Conservation (phyloP, 2,797 vertebrate species). For the Diglossa cyanea region DNA sequence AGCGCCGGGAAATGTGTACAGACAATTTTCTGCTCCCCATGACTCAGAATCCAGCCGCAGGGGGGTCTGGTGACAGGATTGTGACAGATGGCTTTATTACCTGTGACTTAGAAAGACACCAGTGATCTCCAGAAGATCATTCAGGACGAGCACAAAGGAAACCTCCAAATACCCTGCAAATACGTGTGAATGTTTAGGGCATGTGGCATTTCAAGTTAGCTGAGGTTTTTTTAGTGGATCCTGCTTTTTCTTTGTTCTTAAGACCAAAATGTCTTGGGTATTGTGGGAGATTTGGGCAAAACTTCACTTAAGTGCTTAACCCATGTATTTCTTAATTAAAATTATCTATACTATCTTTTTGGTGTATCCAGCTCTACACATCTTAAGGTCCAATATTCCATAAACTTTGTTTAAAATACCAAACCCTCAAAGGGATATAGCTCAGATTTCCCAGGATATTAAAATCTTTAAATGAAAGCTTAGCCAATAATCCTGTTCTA, state of each 20-base stretch:
- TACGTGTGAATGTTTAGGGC: not conserved
- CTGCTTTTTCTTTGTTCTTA: not conserved
- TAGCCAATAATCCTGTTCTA: not conserved
- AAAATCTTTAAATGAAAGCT: not conserved
- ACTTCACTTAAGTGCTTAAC: not conserved
- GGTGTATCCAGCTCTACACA: not conserved
- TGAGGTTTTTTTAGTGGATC: not conserved
- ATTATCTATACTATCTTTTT: not conserved
- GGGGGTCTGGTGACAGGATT: not conserved
- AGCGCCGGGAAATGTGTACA: not conserved
- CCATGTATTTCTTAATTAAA: not conserved
- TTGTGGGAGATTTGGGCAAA: not conserved
- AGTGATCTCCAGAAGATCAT: conserved; percentile 19
- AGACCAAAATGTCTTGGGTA: not conserved
- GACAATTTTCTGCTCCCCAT: not conserved
- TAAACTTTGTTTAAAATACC: conserved; percentile 13
- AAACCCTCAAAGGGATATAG: not conserved
- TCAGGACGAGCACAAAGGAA: not conserved
- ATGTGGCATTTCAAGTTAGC: not conserved
- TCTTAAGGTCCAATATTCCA: not conserved
- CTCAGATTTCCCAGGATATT: not conserved
- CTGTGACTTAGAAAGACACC: not conserved
- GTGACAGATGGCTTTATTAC: conserved; percentile 18
- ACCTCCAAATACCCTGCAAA: not conserved
- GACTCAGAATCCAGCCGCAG: not conserved